Conservation (phyloP, 2,888 invertebrate species). For the Eupsilia transversa region DNA sequence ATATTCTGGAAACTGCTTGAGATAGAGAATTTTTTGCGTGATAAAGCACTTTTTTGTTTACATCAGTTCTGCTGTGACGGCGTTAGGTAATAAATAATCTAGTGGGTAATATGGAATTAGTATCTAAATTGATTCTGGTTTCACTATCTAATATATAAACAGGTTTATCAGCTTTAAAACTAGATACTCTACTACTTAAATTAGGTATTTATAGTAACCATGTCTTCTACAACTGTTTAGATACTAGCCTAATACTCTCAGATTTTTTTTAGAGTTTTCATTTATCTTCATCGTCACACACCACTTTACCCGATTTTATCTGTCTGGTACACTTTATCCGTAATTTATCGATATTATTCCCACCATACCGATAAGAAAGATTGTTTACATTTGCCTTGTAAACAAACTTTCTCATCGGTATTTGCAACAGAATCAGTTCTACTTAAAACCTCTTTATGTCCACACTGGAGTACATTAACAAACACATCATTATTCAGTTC, state of each 20-base stretch:
- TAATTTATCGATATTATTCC: background rate
- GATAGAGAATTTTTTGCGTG: slow-evolving; percentile 8
- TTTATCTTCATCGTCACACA: background rate
- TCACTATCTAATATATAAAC: slow-evolving; percentile 18
- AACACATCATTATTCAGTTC: slow-evolving; percentile 57
- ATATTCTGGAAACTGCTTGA: slow-evolving; percentile 40
- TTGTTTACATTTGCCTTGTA: background rate
- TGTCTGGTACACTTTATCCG: background rate
- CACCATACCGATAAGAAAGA: too few species aligned
- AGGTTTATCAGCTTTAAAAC: slow-evolving; percentile 31
- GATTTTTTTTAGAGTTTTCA: too few species aligned
- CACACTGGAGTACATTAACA: slow-evolving; percentile 37
- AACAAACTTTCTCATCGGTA: background rate
- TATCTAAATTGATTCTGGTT: slow-evolving; percentile 22
- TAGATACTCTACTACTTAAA: slow-evolving; percentile 26
- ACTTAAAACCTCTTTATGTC: slow-evolving; percentile 21
- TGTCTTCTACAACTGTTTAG: background rate
- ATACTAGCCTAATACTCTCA: background rate
- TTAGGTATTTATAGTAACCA: background rate
- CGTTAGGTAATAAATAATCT: background rate
- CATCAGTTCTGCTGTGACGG: background rate
- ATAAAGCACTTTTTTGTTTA: slow-evolving; percentile 28
- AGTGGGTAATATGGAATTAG: background rate
- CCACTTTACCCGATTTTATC: too few species aligned
- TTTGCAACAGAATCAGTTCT: slow-evolving; percentile 15